Base-by-base conservation (phyloP, 2,113 vertebrate genomes). In the Rhea pennata region DNA sequence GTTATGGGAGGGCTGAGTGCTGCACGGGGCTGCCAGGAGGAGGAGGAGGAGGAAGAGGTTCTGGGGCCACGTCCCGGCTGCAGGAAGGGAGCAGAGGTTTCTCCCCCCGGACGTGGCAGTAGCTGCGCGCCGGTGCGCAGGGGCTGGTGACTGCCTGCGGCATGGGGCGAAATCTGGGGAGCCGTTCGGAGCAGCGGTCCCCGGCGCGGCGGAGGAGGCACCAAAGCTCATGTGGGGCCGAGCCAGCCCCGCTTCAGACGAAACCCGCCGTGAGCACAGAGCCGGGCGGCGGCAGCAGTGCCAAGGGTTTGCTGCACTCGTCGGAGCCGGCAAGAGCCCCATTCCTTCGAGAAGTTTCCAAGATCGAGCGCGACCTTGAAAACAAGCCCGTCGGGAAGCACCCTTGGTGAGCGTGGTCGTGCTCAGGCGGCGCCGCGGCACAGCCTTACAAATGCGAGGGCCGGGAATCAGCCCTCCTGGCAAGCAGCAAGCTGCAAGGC, bases 161-260 rank as follows among this genome's bases (percentile, higher is more conserved):
- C 0, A 1, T 31, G 81, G 9, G 77, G 33, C 12, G 26, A 36
- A 10, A 20, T 4, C 40, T 0, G 1, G 42, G n/a, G 12, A 4
- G 1, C 56, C 0, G 4, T 2, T 2, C 15, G 7, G 61, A 39
- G 56, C 36, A n/a, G 36, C 39, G 0, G 0, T 27, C 9, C 39
- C 50, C 39, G 53, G 17, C 44, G 31, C 31, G 13, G n/a, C 1
- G 0, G 36, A 36, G 33, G 10, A 8, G 42, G 62, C 46, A 36
- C 36, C 36, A 36, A 36, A 36, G 36, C 36, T 36, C 36, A 36
- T 6, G 36, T 36, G 36, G 36, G 36, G 36, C 36, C 36, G 36
- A 36, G 36, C 36, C 36, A 36, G 36, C 36, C 36, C 36, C 36
- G 36, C 36, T 36, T 36, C 36, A 36, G 36, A 36, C 36, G 36